A percentile compares a stretch with the other conserved stretches of the same genome.
Evolutionary conservation across 2,888 invertebrate species (phyloP).

Genomic region (Agriopis leucophaearia): DNA sequence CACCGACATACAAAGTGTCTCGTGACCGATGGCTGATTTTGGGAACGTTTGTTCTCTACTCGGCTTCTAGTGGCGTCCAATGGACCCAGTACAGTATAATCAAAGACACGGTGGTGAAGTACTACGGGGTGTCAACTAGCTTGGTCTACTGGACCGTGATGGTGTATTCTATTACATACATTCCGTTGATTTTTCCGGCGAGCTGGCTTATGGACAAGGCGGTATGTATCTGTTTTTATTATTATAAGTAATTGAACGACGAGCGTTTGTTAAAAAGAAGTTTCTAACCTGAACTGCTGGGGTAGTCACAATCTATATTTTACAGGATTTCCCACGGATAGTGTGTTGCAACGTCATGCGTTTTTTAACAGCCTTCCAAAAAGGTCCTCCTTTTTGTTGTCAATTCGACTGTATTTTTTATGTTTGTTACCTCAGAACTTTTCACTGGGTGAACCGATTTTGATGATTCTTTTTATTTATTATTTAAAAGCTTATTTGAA

Average conservation of each 20-base stretch:
- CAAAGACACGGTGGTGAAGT: conserved; percentile 89
- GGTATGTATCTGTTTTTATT: background rate
- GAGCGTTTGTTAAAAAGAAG: too few species aligned
- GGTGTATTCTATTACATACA: conserved; percentile 50
- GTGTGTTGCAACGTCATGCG: too few species aligned
- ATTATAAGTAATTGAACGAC: background rate
- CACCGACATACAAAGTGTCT: conserved; percentile 1
- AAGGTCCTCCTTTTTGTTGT: too few species aligned
- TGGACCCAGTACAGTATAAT: conserved; percentile 95
- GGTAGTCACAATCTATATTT: too few species aligned
- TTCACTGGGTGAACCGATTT: too few species aligned
- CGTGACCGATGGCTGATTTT: background rate
- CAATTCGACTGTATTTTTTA: too few species aligned
- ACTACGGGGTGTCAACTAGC: conserved; percentile 87
- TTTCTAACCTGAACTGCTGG: too few species aligned
- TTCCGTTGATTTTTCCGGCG: conserved; percentile 94
- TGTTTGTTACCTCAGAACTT: too few species aligned
- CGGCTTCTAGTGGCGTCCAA: background rate
- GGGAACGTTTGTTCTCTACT: background rate
- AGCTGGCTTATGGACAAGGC: conserved; percentile 90
- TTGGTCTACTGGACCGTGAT: conserved; percentile 4
- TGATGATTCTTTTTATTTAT: too few species aligned
- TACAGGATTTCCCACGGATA: too few species aligned
- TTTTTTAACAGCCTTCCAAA: too few species aligned
- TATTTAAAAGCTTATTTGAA: too few species aligned